Evolutionary conservation across 1,140 invertebrate genomes (phyloP).

Genomic region (Mylabris phalerata): DNA sequence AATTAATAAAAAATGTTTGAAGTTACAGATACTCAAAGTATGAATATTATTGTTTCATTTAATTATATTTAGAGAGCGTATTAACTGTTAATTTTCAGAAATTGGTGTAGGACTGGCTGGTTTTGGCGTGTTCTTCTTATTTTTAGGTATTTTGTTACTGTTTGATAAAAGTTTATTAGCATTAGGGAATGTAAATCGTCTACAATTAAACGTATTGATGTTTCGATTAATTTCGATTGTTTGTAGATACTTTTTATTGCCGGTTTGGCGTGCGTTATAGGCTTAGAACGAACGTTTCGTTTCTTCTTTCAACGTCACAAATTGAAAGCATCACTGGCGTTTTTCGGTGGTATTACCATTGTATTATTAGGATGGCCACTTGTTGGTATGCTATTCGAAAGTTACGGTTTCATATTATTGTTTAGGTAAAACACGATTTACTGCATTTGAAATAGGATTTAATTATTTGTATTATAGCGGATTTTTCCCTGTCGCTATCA

Average conservation of each 20-base stretch:
- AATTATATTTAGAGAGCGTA: conserved; percentile 21
- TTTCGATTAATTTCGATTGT: conserved; percentile 6
- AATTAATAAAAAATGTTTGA: conserved; percentile 53
- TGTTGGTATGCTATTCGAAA: conserved; percentile 93
- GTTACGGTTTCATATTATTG: conserved; percentile 76
- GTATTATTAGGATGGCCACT: conserved; percentile 96
- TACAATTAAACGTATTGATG: conserved; percentile 2
- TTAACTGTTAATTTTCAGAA: conserved; percentile 54
- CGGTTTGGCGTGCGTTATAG: conserved; percentile 94
- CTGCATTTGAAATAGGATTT: conserved; percentile 5
- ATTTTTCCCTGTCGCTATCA: conserved; percentile 83
- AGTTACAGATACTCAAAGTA: conserved; percentile 66
- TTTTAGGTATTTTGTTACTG: conserved; percentile 88
- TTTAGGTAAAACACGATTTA: conserved; percentile 54
- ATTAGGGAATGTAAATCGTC: conserved; percentile 87
- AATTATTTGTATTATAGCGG: conserved; percentile 50
- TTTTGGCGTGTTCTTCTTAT: conserved; percentile 93
- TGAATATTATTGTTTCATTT: conserved; percentile 24
- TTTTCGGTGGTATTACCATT: conserved; percentile 90
- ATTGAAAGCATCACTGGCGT: conserved; percentile 83
- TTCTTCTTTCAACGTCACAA: conserved; percentile 99
- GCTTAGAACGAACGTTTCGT: conserved; percentile 87
- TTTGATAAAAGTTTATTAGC: conserved; percentile 98
- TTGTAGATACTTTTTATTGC: conserved; percentile 88
- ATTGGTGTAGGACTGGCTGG: conserved; percentile 95